Base-by-base conservation (phyloP, 2,888 invertebrate species). In the Coremacera marginata region DNA sequence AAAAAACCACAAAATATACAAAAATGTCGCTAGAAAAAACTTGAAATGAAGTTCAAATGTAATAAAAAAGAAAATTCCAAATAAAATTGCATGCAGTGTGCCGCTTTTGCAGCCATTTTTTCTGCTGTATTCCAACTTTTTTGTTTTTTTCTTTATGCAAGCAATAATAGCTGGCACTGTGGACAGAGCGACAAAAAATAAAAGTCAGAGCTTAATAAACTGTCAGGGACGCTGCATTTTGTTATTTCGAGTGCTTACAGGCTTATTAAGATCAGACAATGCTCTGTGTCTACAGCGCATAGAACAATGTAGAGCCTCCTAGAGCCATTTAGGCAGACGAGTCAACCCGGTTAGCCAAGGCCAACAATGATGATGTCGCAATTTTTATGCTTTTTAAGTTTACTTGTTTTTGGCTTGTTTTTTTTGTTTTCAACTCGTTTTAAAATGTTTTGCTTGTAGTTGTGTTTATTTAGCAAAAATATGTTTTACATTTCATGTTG, bases 201-300 rank as follows among this genome's bases (percentile, higher is more conserved):
- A 22, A n/a, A 55, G 8, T 8, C 5, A 44, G 14, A 8, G 55
- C 52, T 52, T 55, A 55, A 55, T 19, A 55, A 55, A 22, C 55
- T 55, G 55, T 55, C 55, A 55, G 55, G 19, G 22, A 22, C 7
- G 55, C 55, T 19, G 55, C 55, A 22, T 22, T n/a, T 22, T 44
- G 19, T 55, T 55, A 7, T 22, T 70, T 51, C 27, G 25, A 49
- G 49, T 49, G 22, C 22, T 65, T 37, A 44, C 67, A 67, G 37
- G 11, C 49, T 70, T 70, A 22, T 70, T 49, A 70, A 8, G n/a
- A 49, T 22, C 52, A 52, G 51, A 70, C 68, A 52, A 70, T 44
- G 49, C 44, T 37, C 22, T 37, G 55, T 9, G 55, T 55, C 44
- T 44, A 44, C 44, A 44, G 44, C 11, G 44, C 44, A 44, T 44